Conservation (phyloP, 2,113 vertebrate genomes). For the Cardinalis cardinalis region DNA sequence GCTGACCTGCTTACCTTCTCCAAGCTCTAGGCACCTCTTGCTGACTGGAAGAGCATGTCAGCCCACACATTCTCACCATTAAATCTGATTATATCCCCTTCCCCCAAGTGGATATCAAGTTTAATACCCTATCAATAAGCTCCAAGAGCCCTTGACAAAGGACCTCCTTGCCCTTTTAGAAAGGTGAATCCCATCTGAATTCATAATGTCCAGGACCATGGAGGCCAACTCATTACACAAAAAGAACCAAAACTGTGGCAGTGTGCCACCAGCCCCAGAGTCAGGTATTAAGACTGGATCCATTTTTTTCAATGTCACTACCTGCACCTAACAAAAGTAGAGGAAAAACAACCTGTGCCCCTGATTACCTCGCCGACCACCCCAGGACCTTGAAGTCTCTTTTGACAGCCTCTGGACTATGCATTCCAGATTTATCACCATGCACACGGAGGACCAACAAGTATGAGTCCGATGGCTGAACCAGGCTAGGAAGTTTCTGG, state of each 20-base stretch:
- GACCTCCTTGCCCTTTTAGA: background rate
- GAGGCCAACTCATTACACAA: accelerated
- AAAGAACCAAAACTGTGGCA: background rate
- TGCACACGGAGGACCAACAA: accelerated
- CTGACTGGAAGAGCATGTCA: background rate
- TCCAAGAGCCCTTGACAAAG: background rate
- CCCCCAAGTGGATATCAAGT: background rate
- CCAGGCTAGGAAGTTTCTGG: background rate
- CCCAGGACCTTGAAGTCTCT: background rate
- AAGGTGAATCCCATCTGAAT: background rate
- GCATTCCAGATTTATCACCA: background rate
- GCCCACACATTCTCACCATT: background rate
- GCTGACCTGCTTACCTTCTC: background rate
- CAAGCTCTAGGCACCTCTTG: background rate
- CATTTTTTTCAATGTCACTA: background rate
- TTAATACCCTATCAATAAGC: background rate
- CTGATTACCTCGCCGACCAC: background rate
- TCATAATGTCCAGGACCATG: background rate
- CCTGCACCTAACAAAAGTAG: background rate
- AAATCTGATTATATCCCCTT: background rate
- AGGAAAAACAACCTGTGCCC: background rate
- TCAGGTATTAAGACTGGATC: background rate
- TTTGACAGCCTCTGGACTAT: background rate
- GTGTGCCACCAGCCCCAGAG: background rate
- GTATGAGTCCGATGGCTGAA: background rate